These are phyloP conservation scores for Sylvilagus bachmani DNA, from an alignment of 2,113 vertebrate genomes.

Conservation along the genomic window DNA sequence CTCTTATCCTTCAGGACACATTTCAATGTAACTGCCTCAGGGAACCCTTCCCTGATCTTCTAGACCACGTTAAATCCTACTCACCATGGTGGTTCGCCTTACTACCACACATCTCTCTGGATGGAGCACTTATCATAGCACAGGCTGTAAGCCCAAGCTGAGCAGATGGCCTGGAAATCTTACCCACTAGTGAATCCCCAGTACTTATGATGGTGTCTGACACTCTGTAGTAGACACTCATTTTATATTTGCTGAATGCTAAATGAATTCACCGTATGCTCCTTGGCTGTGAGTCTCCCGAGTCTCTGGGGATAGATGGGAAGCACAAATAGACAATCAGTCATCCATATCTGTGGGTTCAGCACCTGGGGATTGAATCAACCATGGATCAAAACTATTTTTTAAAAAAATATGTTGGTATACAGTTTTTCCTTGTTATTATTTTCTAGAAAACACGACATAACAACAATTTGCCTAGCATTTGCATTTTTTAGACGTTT, in stretches of 20 bases:
- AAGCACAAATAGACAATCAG: neutral
- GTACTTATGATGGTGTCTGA: neutral
- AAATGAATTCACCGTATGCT: neutral
- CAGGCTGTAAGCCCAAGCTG: neutral
- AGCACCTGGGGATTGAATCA: too few relatives aligned
- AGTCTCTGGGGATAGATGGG: neutral
- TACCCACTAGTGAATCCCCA: neutral
- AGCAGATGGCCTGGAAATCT: neutral
- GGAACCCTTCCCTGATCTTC: neutral
- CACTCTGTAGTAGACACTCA: neutral
- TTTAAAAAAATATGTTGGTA: too few relatives aligned
- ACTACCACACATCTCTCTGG: neutral
- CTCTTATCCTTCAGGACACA: neutral
- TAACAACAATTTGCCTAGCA: too few relatives aligned
- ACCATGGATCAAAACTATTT: too few relatives aligned
- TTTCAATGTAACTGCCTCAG: neutral
- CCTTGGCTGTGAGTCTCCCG: neutral
- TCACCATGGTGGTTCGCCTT: neutral
- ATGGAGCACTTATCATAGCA: neutral
- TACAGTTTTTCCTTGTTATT: too few relatives aligned
- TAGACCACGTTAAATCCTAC: neutral
- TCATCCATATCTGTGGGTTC: too few relatives aligned
- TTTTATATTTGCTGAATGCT: constrained; percentile 19
- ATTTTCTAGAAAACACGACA: too few relatives aligned
- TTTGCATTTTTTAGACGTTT: too few relatives aligned